Base-by-base conservation (phyloP, 2,888 invertebrate species). In the Xanthorhoe designata region DNA sequence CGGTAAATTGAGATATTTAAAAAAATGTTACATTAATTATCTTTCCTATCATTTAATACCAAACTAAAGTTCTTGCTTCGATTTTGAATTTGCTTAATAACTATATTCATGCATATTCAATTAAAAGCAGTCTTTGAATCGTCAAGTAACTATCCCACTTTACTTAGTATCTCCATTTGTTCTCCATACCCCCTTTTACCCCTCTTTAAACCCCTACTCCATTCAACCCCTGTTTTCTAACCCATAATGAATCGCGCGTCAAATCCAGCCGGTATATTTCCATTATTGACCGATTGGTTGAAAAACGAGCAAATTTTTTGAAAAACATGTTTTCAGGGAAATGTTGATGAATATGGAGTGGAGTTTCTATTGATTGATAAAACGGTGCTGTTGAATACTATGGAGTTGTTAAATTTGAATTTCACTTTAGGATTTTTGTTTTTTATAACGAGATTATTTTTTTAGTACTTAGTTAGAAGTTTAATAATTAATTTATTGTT, bases 191-290 rank as follows among this genome's bases (percentile, higher is more conserved):
- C 19, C 49, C 13, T 15, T 15, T 47, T 13, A 9, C 13, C 10
- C 13, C 13, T 42, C 7, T 24, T 47, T 13, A 10, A 6, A 3
- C 10, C 1, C 6, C 35, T 47, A 47, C 24, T 29, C n/a, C 19
- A 47, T 10, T 15, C 17, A n/a, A 7, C 51, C 51, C 67, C 35
- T 64, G 47, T 54, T 53, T 67, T 63, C 66, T 68, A 70, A 63
- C 66, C 58, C n/a, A n/a, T 71, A 75, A 75, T 73, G 71, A 73
- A 76, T 74, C 45, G 62, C 59, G 55, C 67, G 74, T 73, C 76
- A 73, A 71, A 67, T 45, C 24, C 75, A 76, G 70, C 65, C 58
- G 75, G 73, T 75, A 73, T 73, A 72, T 71, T 58, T 66, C 70
- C 70, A 73, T 62, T 51, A 63, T 45, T 66, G 68, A 67, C 54